Base-by-base conservation (phyloP, 2,797 vertebrate genomes). In the Halcyon smyrnensis region DNA sequence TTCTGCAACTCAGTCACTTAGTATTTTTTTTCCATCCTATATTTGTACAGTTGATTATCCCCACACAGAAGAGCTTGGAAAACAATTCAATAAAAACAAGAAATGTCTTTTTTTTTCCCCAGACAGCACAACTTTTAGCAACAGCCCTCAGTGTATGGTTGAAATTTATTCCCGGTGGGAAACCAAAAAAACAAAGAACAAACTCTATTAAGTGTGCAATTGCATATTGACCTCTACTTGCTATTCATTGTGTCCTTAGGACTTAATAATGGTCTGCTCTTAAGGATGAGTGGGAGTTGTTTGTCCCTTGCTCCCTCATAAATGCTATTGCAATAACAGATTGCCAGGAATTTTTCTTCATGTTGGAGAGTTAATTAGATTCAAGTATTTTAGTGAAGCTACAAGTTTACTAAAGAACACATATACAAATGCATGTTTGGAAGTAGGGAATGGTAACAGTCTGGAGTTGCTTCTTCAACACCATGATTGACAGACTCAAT, bases 161-260 rank as follows among this genome's bases (percentile, higher is more conserved):
- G 67, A 91, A 73, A 30, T 91, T 93, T 84, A 88, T 48, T 93
- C 67, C 51, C 63, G 23, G 21, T 87, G 65, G 74, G 67, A 84
- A 88, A 9, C 1, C 2, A 12, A 11, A 30, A 59, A 54, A 50
- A 46, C 65, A 69, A 9, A 67, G 41, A 86, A 67, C 15, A 62
- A 90, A 28, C 8, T 78, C 62, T 90, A 15, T 69, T 62, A 91
- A 93, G 41, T 30, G 6, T 76, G 43, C 50, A 65, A 63, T 24
- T 93, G 76, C 69, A 69, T 84, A 62, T 87, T 89, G 70, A 86
- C 50, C 73, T 90, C 70, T 93, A 50, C 73, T 84, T 95, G 62
- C 54, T 81, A 73, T 88, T 94, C 46, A 11, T 43, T 62, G 34
- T 81, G 32, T 57, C 57, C 62, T 90, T 69, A 76, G 43, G 48